phyloP scores from a whole-genome alignment of 2,113 vertebrate genomes.

The Rhagologus leucostigma region DNA sequence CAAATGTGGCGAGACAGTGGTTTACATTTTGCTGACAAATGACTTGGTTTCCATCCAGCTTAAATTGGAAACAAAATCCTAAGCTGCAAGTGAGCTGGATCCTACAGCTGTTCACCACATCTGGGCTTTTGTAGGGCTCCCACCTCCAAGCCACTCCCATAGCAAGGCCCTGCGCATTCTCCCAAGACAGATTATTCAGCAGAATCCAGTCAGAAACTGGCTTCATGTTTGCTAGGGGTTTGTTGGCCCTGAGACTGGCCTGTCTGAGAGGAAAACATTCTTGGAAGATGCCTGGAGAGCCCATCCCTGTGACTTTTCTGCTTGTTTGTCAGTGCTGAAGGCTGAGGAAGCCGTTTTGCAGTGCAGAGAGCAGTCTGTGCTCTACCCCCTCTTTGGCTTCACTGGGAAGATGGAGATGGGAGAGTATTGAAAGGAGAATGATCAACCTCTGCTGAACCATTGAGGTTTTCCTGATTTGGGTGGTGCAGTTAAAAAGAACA shows the following conservation, averaged over 20 bases:
- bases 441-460: neutral
- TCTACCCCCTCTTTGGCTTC: neutral
- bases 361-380: neutral
- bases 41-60: neutral
- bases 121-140: neutral
- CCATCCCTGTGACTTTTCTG: neutral
- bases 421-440: neutral
- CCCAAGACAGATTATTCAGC: neutral
- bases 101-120: conserved; percentile 22
- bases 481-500: neutral
- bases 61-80: neutral
- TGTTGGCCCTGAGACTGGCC: neutral
- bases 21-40: conserved; percentile 24
- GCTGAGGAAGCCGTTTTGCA: neutral
- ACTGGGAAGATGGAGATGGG: rapidly evolving
- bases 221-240: neutral
- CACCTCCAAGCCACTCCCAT: neutral
- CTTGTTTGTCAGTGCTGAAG: neutral
- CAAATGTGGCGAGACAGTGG: neutral
- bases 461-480: neutral
- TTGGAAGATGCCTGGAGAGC: neutral
- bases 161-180: neutral
- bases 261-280: neutral
- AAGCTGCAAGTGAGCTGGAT: neutral
- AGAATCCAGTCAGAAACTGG: neutral